Percentiles rank a stretch among this genome's conserved stretches.
Conservation (phyloP, 2,113 vertebrate species). For the Anseranas semipalmata region DNA sequence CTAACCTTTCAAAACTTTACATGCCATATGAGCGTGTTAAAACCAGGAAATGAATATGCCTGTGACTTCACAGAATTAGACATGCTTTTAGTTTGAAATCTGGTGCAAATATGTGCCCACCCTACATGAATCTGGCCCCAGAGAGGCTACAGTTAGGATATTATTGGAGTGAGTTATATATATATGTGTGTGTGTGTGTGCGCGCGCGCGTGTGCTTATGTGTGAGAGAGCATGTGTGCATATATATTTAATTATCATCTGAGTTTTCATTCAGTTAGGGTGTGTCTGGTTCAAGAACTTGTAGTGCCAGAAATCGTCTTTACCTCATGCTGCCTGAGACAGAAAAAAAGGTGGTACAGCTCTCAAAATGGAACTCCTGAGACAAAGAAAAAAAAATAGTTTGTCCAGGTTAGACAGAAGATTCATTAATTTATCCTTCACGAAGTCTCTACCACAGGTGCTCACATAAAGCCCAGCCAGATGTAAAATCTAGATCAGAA, state of each 20-base stretch:
- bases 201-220: neutral
- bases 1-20: slow-evolving; percentile 68
- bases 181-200: neutral
- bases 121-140: slow-evolving; percentile 26
- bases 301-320: neutral
- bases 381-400: neutral
- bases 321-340: neutral
- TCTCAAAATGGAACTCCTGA: neutral
- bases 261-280: neutral
- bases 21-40: slow-evolving; percentile 68
- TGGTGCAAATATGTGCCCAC: slow-evolving; percentile 67
- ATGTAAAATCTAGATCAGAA: slow-evolving; percentile 53
- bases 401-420: neutral
- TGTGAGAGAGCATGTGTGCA: neutral
- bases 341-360: neutral
- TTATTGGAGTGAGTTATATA: neutral
- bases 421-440: slow-evolving; percentile 22
- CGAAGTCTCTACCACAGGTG: slow-evolving; percentile 26
- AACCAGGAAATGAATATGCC: slow-evolving; percentile 70
- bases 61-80: slow-evolving; percentile 64
- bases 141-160: neutral
- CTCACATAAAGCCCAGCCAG: slow-evolving; percentile 32
- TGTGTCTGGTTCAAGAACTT: neutral
- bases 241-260: neutral
- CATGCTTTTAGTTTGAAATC: slow-evolving; percentile 54